Evolutionary conservation across 2,113 vertebrate species (phyloP).

Genomic region (Formicarius rufipectus): DNA sequence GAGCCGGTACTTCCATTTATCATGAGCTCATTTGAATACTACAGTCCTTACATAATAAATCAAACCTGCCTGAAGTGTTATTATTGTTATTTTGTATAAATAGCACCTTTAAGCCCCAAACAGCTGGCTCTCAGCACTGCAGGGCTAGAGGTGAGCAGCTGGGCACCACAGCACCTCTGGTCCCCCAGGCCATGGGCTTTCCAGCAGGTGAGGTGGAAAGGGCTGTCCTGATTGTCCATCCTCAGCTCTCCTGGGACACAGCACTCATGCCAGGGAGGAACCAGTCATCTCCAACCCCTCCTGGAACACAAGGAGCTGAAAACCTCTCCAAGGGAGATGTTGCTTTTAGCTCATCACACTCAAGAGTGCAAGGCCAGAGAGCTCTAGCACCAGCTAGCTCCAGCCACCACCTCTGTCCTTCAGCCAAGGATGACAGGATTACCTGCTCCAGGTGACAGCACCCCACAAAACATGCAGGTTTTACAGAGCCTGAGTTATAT

Average conservation of each 20-base stretch:
- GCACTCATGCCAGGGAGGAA: not conserved
- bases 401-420: not conserved
- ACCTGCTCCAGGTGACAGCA: too few relatives aligned
- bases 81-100: not conserved
- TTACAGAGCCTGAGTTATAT: not conserved
- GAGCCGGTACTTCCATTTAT: not conserved
- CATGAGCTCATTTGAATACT: not conserved
- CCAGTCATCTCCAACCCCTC: not conserved
- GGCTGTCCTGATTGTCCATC: not conserved
- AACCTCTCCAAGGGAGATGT: not conserved
- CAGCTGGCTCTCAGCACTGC: not conserved
- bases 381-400: not conserved
- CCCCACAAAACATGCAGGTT: not conserved
- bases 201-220: not conserved
- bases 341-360: not conserved
- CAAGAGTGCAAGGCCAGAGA: not conserved
- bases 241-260: not conserved
- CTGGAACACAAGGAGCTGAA: not conserved
- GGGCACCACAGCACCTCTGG: not conserved
- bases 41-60: not conserved
- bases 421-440: not conserved
- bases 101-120: not conserved
- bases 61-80: not conserved
- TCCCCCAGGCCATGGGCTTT: not conserved
- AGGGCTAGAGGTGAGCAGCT: not conserved